Evolutionary conservation across 2,797 vertebrate species (phyloP).

Genomic region (Coregonus ussuriensis): DNA sequence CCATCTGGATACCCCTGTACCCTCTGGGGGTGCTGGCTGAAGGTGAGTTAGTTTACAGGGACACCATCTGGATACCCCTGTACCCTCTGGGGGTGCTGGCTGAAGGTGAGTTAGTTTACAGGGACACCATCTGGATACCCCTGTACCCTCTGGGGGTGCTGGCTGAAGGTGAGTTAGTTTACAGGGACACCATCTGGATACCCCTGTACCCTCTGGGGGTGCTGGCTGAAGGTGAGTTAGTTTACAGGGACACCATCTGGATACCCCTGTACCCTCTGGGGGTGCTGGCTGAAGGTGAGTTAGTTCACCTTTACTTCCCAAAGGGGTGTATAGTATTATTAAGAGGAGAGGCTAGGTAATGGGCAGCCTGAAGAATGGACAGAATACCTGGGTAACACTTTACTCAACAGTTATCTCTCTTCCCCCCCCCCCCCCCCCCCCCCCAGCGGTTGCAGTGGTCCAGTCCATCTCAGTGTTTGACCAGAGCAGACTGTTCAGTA

Average conservation of each 20-base stretch:
- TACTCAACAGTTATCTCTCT: not conserved
- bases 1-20: conserved; percentile 91
- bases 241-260: conserved; percentile 80
- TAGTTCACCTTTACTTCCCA: not conserved
- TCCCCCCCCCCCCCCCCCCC: no score
- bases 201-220: conserved; percentile 90
- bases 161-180: conserved; percentile 7
- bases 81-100: conserved; percentile 84
- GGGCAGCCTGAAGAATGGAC: not conserved
- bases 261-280: conserved; percentile 93
- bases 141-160: conserved; percentile 86
- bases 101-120: no score
- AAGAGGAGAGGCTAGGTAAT: no score
- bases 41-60: conserved; percentile 72
- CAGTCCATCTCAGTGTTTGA: conserved; percentile 92
- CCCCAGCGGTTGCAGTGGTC: conserved; percentile 87
- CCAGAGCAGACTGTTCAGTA: conserved; percentile 84
- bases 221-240: conserved; percentile 87
- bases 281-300: conserved; percentile 88
- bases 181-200: conserved; percentile 85
- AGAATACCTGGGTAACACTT: not conserved
- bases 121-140: conserved; percentile 86
- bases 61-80: conserved; percentile 91
- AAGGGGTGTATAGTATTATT: no score
- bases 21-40: conserved; percentile 89